These are phyloP conservation scores for Monochamus saltuarius DNA, from an alignment of 1,140 invertebrate species.

Conservation along the genomic window DNA sequence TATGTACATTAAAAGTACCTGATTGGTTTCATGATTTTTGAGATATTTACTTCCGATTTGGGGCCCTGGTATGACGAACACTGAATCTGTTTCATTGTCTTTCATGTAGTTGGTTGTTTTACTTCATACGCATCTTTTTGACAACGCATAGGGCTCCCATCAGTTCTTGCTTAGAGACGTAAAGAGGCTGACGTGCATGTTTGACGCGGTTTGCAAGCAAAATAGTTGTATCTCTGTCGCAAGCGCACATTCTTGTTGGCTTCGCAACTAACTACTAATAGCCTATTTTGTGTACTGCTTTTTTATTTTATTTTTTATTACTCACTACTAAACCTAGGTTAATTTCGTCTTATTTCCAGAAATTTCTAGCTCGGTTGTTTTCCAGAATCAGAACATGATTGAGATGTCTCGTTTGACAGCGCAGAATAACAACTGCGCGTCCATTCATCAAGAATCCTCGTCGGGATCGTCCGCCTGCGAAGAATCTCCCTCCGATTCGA, in stretches of 20 bases:
- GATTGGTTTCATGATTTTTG: too few species aligned
- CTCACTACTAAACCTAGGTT: slow-evolving; percentile 52
- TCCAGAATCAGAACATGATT: slow-evolving; percentile 56
- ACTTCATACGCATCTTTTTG: too few species aligned
- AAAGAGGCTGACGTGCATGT: neutral
- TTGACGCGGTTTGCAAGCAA: neutral
- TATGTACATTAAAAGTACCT: too few species aligned
- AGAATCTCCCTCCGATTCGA: slow-evolving; percentile 13
- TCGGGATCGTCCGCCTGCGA: neutral
- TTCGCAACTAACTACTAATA: slow-evolving; percentile 39
- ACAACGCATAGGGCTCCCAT: too few species aligned
- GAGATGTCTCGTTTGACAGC: slow-evolving; percentile 52
- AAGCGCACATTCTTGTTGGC: slow-evolving; percentile 17
- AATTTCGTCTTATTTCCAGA: slow-evolving; percentile 53
- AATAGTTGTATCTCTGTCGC: neutral
- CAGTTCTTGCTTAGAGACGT: too few species aligned
- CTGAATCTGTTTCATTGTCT: too few species aligned
- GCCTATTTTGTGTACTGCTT: slow-evolving; percentile 31
- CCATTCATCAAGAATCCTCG: slow-evolving; percentile 6
- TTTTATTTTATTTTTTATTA: slow-evolving; percentile 32
- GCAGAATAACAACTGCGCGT: slow-evolving; percentile 19
- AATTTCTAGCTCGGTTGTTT: slow-evolving; percentile 54
- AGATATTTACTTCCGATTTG: too few species aligned
- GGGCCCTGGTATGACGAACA: too few species aligned
- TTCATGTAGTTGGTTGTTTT: too few species aligned